phyloP scores from a whole-genome alignment of 1,140 invertebrate species.

The Stegodyphus mimosarum region DNA sequence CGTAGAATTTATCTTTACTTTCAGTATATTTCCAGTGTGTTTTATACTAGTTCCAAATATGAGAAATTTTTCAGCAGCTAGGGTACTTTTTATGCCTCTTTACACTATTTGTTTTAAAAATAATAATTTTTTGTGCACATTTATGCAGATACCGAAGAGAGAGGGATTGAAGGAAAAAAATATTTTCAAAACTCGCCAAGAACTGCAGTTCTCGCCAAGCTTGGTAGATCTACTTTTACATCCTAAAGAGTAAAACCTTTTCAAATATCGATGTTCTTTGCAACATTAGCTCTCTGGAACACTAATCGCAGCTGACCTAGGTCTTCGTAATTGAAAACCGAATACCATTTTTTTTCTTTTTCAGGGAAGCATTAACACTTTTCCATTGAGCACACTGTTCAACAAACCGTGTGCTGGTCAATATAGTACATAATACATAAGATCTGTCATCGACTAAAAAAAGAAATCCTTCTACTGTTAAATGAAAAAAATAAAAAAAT shows the following conservation, averaged over 20 bases:
- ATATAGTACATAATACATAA: conserved; percentile 50
- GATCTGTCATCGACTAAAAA: conserved; percentile 21
- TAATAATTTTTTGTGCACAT: too few relatives aligned
- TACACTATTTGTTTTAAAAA: too few relatives aligned
- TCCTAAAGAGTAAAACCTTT: conserved; percentile 9
- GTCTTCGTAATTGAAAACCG: conserved; percentile 46
- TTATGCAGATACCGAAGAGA: too few relatives aligned
- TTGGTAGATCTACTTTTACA: not conserved
- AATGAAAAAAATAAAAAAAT: conserved; percentile 10
- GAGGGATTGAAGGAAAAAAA: too few relatives aligned
- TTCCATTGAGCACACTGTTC: conserved; percentile 24
- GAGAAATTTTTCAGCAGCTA: too few relatives aligned
- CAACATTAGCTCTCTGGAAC: conserved; percentile 40
- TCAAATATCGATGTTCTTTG: conserved; percentile 52
- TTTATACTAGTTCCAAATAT: too few relatives aligned
- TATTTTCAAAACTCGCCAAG: not conserved
- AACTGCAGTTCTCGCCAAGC: not conserved
- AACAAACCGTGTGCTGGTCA: conserved; percentile 52
- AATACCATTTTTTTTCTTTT: conserved; percentile 4
- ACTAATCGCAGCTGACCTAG: conserved; percentile 44
- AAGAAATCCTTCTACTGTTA: not conserved
- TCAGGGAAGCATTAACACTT: conserved; percentile 18
- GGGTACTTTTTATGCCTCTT: too few relatives aligned
- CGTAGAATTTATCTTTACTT: too few relatives aligned
- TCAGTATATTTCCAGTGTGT: too few relatives aligned